A percentile compares a stretch with the other conserved stretches of the same genome.
These are phyloP conservation scores for Plumapathes pennacea DNA, from an alignment of 92 coral and sea anemone genomes.

Conservation along the genomic window DNA sequence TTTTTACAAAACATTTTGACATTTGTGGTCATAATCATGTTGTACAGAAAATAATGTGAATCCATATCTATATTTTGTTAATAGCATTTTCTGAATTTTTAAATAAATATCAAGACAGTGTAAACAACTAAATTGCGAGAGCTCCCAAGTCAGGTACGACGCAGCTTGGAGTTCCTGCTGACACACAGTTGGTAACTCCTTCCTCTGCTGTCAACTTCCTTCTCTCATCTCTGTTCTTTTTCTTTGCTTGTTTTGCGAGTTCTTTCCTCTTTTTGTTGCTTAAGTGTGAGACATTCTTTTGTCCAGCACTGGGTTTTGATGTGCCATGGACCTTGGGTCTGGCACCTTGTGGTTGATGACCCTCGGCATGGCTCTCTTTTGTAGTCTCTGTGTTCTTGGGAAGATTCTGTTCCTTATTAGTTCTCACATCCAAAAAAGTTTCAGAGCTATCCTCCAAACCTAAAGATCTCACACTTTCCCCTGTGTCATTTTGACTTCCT, in stretches of 20 bases:
- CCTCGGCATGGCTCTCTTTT: background rate
- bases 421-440: no score
- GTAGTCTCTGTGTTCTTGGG: background rate
- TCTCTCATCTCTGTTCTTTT: conserved; percentile 79
- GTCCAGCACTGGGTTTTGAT: conserved; percentile 31
- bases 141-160: conserved; percentile 54
- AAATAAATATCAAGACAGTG: no score
- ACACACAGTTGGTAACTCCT: no score
- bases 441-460: no score
- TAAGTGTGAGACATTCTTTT: conserved; percentile 20
- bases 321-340: conserved; percentile 57
- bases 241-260: conserved; percentile 91
- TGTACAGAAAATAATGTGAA: no score
- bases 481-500: background rate
- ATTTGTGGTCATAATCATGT: no score
- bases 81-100: no score
- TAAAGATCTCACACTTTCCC: background rate
- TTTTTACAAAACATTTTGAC: no score
- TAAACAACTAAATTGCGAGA: conserved; percentile 53
- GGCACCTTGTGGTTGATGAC: conserved; percentile 53
- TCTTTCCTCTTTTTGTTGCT: conserved; percentile 90
- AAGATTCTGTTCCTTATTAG: background rate
- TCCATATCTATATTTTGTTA: no score
- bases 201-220: no score
- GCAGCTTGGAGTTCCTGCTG: background rate